Conservation (phyloP, 2,797 vertebrate species). For the Decapterus maruadsi region DNA sequence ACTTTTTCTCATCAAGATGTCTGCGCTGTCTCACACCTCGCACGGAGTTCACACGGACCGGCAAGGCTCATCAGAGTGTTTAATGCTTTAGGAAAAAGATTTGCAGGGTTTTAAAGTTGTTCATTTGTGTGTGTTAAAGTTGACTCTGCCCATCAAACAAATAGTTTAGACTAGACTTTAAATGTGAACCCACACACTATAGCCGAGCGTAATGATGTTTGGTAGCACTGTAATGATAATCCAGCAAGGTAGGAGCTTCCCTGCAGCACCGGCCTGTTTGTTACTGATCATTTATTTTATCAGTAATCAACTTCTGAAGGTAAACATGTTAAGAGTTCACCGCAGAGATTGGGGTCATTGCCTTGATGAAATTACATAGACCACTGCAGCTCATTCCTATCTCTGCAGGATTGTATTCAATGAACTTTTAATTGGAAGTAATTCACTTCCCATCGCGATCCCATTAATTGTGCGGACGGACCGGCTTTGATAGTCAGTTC, state of each 20-base stretch:
- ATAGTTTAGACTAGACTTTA: background rate
- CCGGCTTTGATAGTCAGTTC: constrained; percentile 66
- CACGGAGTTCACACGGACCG: background rate
- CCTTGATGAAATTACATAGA: constrained; percentile 72
- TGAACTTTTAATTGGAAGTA: constrained; percentile 85
- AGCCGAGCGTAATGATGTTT: constrained; percentile 35
- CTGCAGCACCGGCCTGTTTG: constrained; percentile 24
- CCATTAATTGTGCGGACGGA: constrained; percentile 80
- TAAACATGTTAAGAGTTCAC: constrained; percentile 34
- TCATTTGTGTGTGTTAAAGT: background rate
- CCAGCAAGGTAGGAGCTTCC: constrained; percentile 30
- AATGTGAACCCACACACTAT: background rate
- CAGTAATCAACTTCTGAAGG: constrained; percentile 43
- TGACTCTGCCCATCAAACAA: background rate
- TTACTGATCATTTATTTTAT: constrained; percentile 68
- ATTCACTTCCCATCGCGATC: constrained; percentile 79
- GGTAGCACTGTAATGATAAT: constrained; percentile 19
- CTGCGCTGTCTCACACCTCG: background rate
- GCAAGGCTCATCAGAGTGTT: background rate
- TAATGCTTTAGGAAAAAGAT: background rate
- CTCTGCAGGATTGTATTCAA: constrained; percentile 67
- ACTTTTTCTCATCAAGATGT: background rate
- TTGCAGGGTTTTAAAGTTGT: background rate
- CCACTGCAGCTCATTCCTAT: constrained; percentile 48
- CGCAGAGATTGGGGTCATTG: constrained; percentile 54